Percentiles rank a stretch among this genome's conserved stretches.
phyloP scores from a whole-genome alignment of 2,113 vertebrate species.

The Tylochromis polylepis region DNA sequence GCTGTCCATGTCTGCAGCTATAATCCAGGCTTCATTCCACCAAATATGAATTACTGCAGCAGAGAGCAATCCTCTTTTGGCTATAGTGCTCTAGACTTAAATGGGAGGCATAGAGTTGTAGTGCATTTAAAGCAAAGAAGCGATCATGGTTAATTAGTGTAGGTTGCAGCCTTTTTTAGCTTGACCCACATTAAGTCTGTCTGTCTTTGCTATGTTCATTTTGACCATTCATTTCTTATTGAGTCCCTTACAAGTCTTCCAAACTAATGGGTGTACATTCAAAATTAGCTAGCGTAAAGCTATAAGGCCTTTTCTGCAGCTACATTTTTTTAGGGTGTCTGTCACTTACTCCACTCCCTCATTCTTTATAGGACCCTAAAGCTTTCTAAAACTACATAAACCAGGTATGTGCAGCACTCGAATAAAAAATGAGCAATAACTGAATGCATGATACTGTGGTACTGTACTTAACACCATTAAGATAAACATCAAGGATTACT shows the following conservation, averaged over 20 bases:
- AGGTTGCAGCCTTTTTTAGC: neutral
- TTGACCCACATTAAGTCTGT: neutral
- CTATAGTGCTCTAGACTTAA: neutral
- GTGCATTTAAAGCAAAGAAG: neutral
- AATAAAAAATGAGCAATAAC: neutral
- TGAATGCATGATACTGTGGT: neutral
- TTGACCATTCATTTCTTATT: neutral
- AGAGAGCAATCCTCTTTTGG: neutral
- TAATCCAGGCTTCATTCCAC: neutral
- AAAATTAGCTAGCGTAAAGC: neutral
- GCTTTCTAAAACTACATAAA: neutral
- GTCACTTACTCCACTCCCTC: neutral
- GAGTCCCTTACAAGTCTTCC: neutral
- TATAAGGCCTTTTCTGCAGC: neutral
- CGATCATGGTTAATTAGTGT: neutral
- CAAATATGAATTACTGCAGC: neutral
- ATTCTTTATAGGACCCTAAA: neutral
- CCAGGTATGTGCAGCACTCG: neutral
- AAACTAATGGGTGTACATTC: neutral
- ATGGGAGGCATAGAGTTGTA: neutral
- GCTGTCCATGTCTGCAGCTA: neutral
- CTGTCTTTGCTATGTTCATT: neutral
- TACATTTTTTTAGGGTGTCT: neutral
- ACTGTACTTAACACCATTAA: constrained; percentile 1
- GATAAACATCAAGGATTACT: constrained; percentile 45